Percentiles rank a stretch among this genome's conserved stretches.
Conservation (phyloP, 2,113 vertebrate genomes). For the Cervus canadensis region DNA sequence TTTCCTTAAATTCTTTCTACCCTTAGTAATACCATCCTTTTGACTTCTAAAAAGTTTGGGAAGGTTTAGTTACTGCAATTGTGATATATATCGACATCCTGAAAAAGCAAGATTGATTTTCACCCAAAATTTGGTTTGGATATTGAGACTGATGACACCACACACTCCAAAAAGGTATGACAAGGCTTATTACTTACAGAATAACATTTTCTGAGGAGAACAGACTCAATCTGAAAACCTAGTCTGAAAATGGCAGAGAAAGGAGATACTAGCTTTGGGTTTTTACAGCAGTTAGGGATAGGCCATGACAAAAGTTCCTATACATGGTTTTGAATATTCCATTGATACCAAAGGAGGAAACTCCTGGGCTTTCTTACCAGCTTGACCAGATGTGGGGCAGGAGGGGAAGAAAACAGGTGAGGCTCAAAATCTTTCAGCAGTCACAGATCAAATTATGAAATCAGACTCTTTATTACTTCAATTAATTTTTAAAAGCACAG, state of each 20-base stretch:
- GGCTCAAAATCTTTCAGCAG: neutral
- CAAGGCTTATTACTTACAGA: neutral
- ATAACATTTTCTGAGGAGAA: neutral
- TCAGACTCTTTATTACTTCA: slow-evolving; percentile 44
- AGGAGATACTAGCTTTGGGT: neutral
- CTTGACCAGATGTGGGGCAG: neutral
- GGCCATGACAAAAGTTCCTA: neutral
- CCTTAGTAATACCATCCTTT: neutral
- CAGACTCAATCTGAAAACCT: neutral
- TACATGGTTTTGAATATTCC: neutral
- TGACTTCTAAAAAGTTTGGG: neutral
- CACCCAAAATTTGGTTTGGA: neutral
- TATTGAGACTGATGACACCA: neutral
- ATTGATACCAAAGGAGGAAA: neutral
- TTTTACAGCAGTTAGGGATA: neutral
- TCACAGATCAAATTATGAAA: slow-evolving; percentile 33
- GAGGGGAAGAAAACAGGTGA: neutral
- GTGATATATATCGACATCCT: neutral
- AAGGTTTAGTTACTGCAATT: slow-evolving; percentile 11
- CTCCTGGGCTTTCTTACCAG: neutral
- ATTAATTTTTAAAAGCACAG: slow-evolving; percentile 27
- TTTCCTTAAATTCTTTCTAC: slow-evolving; percentile 12
- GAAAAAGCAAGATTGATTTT: neutral
- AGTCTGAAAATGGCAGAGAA: neutral
- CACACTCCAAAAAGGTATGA: neutral